Evolutionary conservation across 2,888 invertebrate genomes (phyloP).

Genomic region (Scaptodrosophila latifasciaeformis): DNA sequence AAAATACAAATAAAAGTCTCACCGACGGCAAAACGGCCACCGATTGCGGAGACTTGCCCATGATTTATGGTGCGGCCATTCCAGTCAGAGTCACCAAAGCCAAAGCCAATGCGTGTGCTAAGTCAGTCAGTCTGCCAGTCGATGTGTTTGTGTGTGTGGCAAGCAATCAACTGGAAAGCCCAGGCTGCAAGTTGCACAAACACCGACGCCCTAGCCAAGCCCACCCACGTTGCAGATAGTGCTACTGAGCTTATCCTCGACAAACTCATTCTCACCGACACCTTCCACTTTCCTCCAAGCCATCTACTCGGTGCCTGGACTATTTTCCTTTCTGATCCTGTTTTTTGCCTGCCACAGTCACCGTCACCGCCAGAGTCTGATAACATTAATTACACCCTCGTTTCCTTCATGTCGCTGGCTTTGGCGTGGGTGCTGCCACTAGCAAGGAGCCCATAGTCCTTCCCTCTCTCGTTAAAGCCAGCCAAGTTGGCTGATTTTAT

Average conservation of each 20-base stretch:
- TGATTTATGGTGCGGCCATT: neutral
- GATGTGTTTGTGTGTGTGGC: neutral
- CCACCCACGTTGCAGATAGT: neutral
- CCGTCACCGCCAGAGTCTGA: constrained; percentile 24
- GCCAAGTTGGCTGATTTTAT: constrained; percentile 29
- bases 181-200: neutral
- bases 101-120: neutral
- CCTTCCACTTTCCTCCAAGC: neutral
- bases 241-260: neutral
- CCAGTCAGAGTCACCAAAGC: constrained; percentile 4
- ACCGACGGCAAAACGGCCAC: neutral
- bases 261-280: no score
- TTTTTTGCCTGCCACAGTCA: neutral
- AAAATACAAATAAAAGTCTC: no score
- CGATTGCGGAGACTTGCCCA: no score
- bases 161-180: constrained; percentile 13
- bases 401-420: constrained; percentile 17
- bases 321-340: neutral
- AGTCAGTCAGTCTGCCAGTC: neutral
- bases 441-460: no score
- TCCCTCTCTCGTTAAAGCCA: no score
- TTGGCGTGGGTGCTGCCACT: no score
- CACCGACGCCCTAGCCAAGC: neutral
- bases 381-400: constrained; percentile 45
- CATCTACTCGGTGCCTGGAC: neutral